Evolutionary conservation across 2,888 invertebrate species (phyloP), one percentile per base, ranked within the genome.

Genomic region (Tethea ocularis): DNA sequence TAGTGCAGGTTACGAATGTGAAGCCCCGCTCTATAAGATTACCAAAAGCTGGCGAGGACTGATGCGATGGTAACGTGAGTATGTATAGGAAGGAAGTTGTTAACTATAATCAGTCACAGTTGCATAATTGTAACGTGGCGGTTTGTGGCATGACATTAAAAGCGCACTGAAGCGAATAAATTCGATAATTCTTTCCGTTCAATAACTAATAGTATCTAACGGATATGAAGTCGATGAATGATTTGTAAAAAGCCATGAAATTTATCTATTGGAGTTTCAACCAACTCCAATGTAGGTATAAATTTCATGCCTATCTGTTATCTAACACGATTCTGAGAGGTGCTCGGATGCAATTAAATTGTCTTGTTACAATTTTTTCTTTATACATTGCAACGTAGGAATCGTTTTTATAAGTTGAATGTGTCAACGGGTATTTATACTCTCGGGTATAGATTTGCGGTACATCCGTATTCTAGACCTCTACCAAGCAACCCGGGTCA

Each of bases 101-200:
- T 54, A 54, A 46, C 46, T 33, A 54, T 54, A 54, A 54, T 54
- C 54, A 36, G 54, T 22, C 33, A 33, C 54, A 33, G 54, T 54
- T 54, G 54, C 54, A 54, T 36, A 54, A 54, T 33, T 33, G 33
- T 54, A 54, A 54, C 36, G 22, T 54, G 54, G 33, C 33, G 7
- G 46, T 46, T 46, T 53, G 17, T 53, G 13, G 54, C 54, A 53
- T 53, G 53, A 53, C 29, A 33, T 54, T 33, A 54, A 36, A 33
- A 17, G 33, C 15, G 33, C 54, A 20, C 13, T 33, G 58, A 61
- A 71, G 66, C 68, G 63, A 56, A 65, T 67, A 66, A 66, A 52
- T 23, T n/a, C 24, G 24, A 41, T 56, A 13, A 54, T 33, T 54
- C 33, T 17, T 54, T 53, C 52, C 52, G 29, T 20, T 20, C 46